A percentile compares a stretch with the other conserved stretches of the same genome.
Evolutionary conservation across 2,888 invertebrate genomes (phyloP).

Genomic region (Imbricaverruca yamaguchii): DNA sequence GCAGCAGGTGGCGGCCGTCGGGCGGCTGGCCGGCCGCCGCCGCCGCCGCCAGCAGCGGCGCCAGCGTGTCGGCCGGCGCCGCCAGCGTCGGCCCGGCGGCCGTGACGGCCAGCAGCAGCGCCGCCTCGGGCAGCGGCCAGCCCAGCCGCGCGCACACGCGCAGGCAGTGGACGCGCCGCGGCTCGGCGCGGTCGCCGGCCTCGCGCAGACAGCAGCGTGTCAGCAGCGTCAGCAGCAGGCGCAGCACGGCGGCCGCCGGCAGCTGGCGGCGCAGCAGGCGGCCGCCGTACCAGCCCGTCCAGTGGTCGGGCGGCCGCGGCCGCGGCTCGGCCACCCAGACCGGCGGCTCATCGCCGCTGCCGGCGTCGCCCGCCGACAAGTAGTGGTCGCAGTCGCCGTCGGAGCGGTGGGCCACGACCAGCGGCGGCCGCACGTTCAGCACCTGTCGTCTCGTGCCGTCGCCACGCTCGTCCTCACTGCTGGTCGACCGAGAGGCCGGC

Average conservation of each 20-base stretch:
- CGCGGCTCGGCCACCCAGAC: neutral
- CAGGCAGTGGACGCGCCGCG: neutral
- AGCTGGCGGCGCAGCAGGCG: neutral
- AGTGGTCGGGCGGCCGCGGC: neutral
- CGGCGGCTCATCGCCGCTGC: neutral
- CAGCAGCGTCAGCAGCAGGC: neutral
- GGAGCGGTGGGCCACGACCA: neutral
- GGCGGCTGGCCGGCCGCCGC: neutral
- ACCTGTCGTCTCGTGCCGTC: too few relatives aligned
- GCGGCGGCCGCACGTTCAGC: neutral
- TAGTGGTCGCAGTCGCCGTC: neutral
- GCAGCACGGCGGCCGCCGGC: neutral
- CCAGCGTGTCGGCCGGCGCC: conserved; percentile 14
- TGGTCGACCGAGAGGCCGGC: neutral
- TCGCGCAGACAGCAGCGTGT: conserved; percentile 2
- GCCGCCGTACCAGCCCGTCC: neutral
- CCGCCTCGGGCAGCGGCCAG: neutral
- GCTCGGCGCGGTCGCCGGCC: neutral
- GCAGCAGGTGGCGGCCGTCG: neutral
- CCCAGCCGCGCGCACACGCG: neutral
- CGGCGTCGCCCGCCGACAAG: neutral
- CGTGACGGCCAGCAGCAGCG: neutral
- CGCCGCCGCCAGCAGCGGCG: conserved; percentile 2
- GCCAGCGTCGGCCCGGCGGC: neutral
- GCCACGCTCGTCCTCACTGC: neutral